A percentile compares a stretch with the other conserved stretches of the same genome.
Evolutionary conservation across 2,888 invertebrate genomes (phyloP).

Genomic region (Apodemia duryi): DNA sequence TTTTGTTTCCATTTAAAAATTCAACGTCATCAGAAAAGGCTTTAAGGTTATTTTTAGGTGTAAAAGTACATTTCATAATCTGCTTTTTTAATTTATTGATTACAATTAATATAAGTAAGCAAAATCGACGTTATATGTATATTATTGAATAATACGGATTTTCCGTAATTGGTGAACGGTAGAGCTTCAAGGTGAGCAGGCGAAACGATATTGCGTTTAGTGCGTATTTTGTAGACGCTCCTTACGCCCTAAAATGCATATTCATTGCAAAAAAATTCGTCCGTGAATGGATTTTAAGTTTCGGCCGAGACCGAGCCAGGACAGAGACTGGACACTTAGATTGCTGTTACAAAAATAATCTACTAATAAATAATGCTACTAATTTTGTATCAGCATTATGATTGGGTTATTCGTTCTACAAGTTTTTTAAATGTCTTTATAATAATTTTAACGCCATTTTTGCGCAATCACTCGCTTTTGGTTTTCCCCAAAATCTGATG

Average conservation of each 20-base stretch:
- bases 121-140: neutral
- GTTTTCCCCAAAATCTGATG: too few relatives aligned
- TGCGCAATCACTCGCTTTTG: too few relatives aligned
- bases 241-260: conserved; percentile 7
- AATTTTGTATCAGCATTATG: too few relatives aligned
- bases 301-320: neutral
- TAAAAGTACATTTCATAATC: neutral
- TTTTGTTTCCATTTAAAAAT: too few relatives aligned
- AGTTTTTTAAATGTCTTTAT: too few relatives aligned
- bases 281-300: neutral
- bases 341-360: too few relatives aligned
- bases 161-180: conserved; percentile 35
- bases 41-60: too few relatives aligned
- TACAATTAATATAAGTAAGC: neutral
- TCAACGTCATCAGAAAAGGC: too few relatives aligned
- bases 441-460: too few relatives aligned
- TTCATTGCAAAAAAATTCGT: neutral
- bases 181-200: conserved; percentile 62
- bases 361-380: too few relatives aligned
- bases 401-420: too few relatives aligned
- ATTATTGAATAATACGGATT: conserved; percentile 26
- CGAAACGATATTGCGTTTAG: conserved; percentile 38
- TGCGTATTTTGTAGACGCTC: conserved; percentile 29
- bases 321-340: neutral
- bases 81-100: neutral